Evolutionary conservation across 2,113 vertebrate genomes (phyloP), one percentile per base, ranked within the genome.

Genomic region (Mastomys coucha): DNA sequence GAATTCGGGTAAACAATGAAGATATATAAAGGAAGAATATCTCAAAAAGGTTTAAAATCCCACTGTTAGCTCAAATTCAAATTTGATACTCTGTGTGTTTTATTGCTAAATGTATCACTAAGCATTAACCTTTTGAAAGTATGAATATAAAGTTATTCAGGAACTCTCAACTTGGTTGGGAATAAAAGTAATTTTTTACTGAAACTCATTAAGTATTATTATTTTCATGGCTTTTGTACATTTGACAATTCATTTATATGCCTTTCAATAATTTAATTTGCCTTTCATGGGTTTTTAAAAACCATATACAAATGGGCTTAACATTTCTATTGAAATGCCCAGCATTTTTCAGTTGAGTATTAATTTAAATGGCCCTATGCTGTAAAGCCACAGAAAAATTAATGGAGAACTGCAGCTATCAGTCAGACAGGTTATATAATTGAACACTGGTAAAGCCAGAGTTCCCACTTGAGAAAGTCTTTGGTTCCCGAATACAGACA

Each of bases 11-110:
- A 86, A 86, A 26, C 26, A 58, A 72, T 88, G 33, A 94, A 72
- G 65, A 78, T 65, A n/a, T 90, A 26, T 67, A 85, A 10, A 16
- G 36, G 70, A 13, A 14, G 31, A 33, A 33, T 1, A 24, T 75
- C 24, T 65, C 24, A 91, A 91, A 88, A 78, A 85, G 53, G 69
- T 91, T 95, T 63, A 69, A 89, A 93, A 78, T 72, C 49, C 17
- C 19, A 87, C 26, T 24, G 87, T 49, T 91, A 96, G 85, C 51
- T 81, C 65, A 95, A 63, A 80, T 67, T 22, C 76, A 65, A 89
- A 31, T 85, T 26, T 67, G 1, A 0, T 77, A 19, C 24, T 56
- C 0, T 72, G 58, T 26, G 51, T 51, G 39, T 88, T 93, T 96
- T 76, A 80, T 17, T 91, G 33, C 16, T 82, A 89, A 91, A 76